Evolutionary conservation across 1,140 invertebrate genomes (phyloP).

Genomic region (Aphis craccivora): DNA sequence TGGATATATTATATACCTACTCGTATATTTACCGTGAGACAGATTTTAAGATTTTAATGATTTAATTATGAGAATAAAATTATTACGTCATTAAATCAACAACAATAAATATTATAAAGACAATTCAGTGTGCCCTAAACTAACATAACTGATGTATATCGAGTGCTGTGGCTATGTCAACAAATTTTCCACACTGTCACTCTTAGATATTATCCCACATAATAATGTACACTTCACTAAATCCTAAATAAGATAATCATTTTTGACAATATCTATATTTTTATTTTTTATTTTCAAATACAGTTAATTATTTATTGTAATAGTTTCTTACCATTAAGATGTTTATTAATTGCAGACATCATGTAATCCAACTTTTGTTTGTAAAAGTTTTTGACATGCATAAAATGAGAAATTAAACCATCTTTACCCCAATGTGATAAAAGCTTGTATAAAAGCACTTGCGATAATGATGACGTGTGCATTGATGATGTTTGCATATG

Average conservation of each 20-base stretch:
- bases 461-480: constrained; percentile 75
- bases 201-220: too few species aligned
- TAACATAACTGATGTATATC: too few species aligned
- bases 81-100: too few species aligned
- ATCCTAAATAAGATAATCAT: not conserved
- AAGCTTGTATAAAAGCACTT: constrained; percentile 73
- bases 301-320: too few species aligned
- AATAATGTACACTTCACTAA: not conserved
- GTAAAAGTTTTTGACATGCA: constrained; percentile 72
- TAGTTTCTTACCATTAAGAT: constrained; percentile 67
- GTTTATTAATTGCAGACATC: constrained; percentile 69
- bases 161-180: too few species aligned
- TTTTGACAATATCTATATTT: not conserved
- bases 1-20: too few species aligned
- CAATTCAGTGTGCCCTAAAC: too few species aligned
- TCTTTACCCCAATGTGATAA: constrained; percentile 71
- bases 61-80: too few species aligned
- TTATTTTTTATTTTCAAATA: not conserved
- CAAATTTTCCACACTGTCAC: too few species aligned
- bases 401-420: constrained; percentile 71
- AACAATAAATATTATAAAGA: too few species aligned
- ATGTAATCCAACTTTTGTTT: constrained; percentile 72
- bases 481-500: constrained; percentile 78
- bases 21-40: too few species aligned
- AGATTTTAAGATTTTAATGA: too few species aligned